Conservation (phyloP, 2,797 vertebrate species). For the Chrysocyon brachyurus region DNA sequence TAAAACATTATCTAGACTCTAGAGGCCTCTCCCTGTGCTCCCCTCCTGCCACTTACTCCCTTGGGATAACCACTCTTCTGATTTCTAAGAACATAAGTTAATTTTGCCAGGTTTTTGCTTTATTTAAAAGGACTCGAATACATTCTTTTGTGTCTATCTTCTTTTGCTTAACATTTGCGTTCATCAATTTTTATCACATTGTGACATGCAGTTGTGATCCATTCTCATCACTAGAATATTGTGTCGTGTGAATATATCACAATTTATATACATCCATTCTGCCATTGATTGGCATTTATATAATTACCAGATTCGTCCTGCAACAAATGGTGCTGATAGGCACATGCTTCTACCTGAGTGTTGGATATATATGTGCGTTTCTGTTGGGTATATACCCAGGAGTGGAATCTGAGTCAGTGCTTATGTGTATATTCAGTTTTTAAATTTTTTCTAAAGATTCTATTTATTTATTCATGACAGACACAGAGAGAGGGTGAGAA, state of each 20-base stretch:
- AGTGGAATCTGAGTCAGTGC: neutral
- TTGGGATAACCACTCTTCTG: neutral
- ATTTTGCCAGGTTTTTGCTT: neutral
- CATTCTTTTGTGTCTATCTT: neutral
- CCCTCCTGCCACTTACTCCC: neutral
- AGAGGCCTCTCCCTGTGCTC: neutral
- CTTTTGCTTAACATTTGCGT: neutral
- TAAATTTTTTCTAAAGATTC: no score
- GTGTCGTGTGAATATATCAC: neutral
- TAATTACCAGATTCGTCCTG: neutral
- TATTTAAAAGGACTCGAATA: neutral
- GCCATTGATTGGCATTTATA: neutral
- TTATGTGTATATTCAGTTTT: neutral
- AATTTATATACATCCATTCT: neutral
- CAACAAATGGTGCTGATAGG: neutral
- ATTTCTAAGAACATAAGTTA: neutral
- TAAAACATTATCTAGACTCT: neutral
- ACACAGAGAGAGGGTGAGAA: no score
- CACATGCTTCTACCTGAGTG: neutral
- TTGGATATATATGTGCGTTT: neutral
- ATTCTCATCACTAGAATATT: neutral
- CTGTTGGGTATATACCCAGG: neutral
- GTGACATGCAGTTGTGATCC: neutral
- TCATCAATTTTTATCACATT: neutral
- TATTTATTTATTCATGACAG: no score